Percentiles rank a stretch among this genome's conserved stretches.
These are phyloP conservation scores for Molanna angustata DNA, from an alignment of 2,888 invertebrate genomes.

Conservation along the genomic window DNA sequence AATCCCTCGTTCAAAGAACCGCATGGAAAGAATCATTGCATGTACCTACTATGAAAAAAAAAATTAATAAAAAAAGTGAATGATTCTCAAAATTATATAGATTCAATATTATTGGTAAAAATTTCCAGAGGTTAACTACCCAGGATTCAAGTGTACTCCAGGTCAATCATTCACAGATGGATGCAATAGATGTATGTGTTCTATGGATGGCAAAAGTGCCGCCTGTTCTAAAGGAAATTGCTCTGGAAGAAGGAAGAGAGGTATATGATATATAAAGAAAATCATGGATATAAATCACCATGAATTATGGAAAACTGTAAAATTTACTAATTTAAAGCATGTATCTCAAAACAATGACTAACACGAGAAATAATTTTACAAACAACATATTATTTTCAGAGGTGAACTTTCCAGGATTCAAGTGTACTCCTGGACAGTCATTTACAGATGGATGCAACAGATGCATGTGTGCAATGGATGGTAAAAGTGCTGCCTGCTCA, in stretches of 20 bases:
- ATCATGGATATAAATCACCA: too few relatives aligned
- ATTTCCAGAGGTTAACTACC: conserved; percentile 34
- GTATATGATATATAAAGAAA: not conserved
- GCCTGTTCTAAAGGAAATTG: conserved; percentile 28
- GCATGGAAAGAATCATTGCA: too few relatives aligned
- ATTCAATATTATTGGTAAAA: too few relatives aligned
- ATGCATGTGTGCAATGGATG: conserved; percentile 47
- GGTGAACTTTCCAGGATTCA: conserved; percentile 9
- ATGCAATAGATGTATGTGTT: conserved; percentile 50
- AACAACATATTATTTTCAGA: not conserved
- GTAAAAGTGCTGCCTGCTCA: conserved; percentile 38
- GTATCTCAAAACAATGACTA: too few relatives aligned
- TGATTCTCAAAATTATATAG: too few relatives aligned
- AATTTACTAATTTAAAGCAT: too few relatives aligned
- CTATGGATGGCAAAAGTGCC: conserved; percentile 42
- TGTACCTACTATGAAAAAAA: too few relatives aligned
- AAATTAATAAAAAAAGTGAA: too few relatives aligned
- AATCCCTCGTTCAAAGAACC: too few relatives aligned
- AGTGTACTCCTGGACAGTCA: conserved; percentile 40
- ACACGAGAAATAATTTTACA: too few relatives aligned
- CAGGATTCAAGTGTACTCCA: conserved; percentile 34
- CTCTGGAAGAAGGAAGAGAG: conserved; percentile 1
- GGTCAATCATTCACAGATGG: conserved; percentile 45
- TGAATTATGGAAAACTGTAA: too few relatives aligned
- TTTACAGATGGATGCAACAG: conserved; percentile 48